Conservation (phyloP, 2,888 invertebrate species). For the Polymixis flavicincta region DNA sequence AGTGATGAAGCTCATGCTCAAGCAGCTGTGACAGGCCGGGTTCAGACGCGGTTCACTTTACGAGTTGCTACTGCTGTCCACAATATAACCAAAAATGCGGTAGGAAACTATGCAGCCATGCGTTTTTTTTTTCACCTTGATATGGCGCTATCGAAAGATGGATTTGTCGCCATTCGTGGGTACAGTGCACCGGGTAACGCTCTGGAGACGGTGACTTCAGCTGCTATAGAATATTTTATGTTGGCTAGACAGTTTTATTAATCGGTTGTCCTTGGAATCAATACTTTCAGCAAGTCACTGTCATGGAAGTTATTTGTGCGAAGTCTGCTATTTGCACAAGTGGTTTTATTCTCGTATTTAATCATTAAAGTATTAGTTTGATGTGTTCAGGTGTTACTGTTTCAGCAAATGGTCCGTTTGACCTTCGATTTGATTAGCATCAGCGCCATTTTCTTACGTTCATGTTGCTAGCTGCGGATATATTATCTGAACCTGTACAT, state of each 20-base stretch:
- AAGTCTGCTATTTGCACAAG: conserved; percentile 25
- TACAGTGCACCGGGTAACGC: background rate
- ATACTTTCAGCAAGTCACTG: conserved; percentile 23
- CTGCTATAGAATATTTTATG: background rate
- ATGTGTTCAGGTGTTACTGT: conserved; percentile 22
- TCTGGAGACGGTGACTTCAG: background rate
- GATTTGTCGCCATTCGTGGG: background rate
- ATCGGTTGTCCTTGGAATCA: background rate
- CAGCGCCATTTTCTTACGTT: background rate
- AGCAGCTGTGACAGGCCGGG: background rate
- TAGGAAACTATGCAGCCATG: background rate
- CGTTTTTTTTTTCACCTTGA: background rate
- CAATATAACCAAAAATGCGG: too few relatives aligned
- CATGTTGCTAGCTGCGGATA: background rate
- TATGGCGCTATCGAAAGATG: background rate
- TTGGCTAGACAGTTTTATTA: background rate
- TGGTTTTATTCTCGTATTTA: conserved; percentile 7
- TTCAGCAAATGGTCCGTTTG: background rate
- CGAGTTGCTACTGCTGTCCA: background rate
- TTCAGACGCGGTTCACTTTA: background rate
- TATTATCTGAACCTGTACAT: background rate
- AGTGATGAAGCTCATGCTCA: background rate
- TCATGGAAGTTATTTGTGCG: conserved; percentile 12
- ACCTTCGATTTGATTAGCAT: conserved; percentile 5
- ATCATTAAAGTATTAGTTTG: conserved; percentile 2